phyloP scores from a whole-genome alignment of 1,140 invertebrate genomes.

The Lepeophtheirus salmonis region DNA sequence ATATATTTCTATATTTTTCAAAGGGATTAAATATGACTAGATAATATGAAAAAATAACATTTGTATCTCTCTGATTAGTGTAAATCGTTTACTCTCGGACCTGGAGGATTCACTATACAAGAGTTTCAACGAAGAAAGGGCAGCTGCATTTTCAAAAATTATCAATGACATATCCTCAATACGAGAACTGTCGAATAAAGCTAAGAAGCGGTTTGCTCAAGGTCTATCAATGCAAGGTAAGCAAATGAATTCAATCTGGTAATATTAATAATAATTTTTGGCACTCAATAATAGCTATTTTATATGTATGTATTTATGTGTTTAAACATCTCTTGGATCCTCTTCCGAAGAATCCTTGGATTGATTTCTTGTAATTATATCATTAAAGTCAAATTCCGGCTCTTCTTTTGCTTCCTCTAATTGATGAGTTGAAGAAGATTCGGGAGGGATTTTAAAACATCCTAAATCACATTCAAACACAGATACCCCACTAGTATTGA shows the following conservation, averaged over 20 bases:
- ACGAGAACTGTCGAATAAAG: not conserved
- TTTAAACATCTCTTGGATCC: not conserved
- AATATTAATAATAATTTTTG: not conserved
- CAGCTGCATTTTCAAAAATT: not conserved
- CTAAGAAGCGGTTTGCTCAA: not conserved
- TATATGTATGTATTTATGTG: not conserved
- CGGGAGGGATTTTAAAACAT: constrained; percentile 2
- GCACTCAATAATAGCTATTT: not conserved
- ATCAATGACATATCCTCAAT: not conserved
- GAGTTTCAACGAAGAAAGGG: not conserved
- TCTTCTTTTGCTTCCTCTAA: not conserved
- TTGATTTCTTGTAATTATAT: not conserved
- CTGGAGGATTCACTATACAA: not conserved
- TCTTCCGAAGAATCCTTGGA: not conserved
- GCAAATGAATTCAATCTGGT: not conserved
- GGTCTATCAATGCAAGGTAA: not conserved
- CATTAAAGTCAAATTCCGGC: not conserved
- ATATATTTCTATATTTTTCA: too few relatives aligned
- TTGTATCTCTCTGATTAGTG: not conserved
- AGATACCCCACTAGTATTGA: not conserved
- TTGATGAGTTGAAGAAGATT: too few relatives aligned
- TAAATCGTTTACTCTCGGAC: not conserved
- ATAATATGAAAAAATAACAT: not conserved
- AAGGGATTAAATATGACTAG: too few relatives aligned
- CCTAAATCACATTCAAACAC: constrained; percentile 14